Conservation (phyloP, 2,113 vertebrate species). For the Tetraodon nigroviridis region DNA sequence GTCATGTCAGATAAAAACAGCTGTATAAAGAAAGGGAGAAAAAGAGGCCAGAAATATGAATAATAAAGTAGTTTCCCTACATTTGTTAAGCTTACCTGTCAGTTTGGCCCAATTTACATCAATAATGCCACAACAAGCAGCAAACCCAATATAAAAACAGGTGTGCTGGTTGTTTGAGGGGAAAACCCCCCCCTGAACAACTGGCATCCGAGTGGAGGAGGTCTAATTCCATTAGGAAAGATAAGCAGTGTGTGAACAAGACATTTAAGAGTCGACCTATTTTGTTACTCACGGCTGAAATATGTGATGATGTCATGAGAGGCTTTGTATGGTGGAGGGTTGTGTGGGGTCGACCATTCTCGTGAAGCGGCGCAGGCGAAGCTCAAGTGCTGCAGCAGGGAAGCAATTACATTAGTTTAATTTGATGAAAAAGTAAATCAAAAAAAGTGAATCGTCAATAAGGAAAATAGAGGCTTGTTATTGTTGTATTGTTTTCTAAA, state of each 20-base stretch:
- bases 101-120: background rate
- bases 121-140: background rate
- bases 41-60: background rate
- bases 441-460: background rate
- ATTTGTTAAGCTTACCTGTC: too few species aligned
- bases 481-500: too few species aligned
- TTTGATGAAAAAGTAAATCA: background rate
- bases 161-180: background rate
- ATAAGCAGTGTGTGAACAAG: constrained; percentile 67
- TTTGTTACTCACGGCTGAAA: constrained; percentile 63
- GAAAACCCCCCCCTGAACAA: constrained; percentile 11
- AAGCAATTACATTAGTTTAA: background rate
- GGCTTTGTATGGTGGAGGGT: constrained; percentile 43
- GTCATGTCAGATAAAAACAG: background rate
- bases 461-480: too few species aligned
- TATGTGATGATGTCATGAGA: constrained; percentile 66
- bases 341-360: constrained; percentile 4
- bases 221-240: constrained; percentile 51
- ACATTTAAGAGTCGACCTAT: constrained; percentile 50
- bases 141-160: constrained; percentile 1
- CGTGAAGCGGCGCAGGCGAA: constrained; percentile 11
- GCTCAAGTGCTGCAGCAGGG: background rate
- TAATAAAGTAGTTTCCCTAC: too few species aligned
- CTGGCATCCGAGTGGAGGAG: constrained; percentile 7
- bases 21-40: background rate